Percentiles rank a stretch among this genome's conserved stretches.
Evolutionary conservation across 2,113 vertebrate genomes (phyloP).

Genomic region (Pangasianodon hypophthalmus): DNA sequence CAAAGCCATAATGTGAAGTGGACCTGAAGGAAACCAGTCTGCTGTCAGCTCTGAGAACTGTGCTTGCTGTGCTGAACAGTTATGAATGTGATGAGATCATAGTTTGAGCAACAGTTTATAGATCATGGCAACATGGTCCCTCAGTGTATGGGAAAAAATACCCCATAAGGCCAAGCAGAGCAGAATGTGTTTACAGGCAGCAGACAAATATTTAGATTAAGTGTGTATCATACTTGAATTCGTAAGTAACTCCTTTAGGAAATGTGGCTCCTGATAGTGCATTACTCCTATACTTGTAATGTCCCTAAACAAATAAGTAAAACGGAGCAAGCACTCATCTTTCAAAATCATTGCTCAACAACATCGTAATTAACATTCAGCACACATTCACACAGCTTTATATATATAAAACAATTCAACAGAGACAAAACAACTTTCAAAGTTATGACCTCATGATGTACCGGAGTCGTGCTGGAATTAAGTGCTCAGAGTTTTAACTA

Average conservation of each 20-base stretch:
- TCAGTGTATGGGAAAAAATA: constrained; percentile 19
- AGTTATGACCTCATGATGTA: constrained; percentile 1
- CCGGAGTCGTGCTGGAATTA: not conserved
- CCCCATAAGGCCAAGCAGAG: not conserved
- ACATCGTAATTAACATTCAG: not conserved
- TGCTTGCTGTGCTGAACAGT: not conserved
- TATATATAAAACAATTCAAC: not conserved
- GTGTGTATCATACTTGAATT: constrained; percentile 21
- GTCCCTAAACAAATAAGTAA: constrained; percentile 9
- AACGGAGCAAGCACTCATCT: not conserved
- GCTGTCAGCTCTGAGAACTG: not conserved
- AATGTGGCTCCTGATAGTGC: constrained; percentile 12
- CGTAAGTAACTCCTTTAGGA: not conserved
- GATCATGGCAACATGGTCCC: constrained; percentile 11
- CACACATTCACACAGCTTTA: not conserved
- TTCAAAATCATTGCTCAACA: constrained; percentile 10
- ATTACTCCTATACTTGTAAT: not conserved
- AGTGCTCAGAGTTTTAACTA: constrained; percentile 72
- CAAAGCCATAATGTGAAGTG: constrained; percentile 69
- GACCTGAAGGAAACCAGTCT: constrained; percentile 74
- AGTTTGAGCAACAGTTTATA: constrained; percentile 30
- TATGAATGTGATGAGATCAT: constrained; percentile 14
- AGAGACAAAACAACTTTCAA: not conserved
- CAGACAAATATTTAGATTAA: constrained; percentile 39
- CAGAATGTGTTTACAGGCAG: constrained; percentile 12